Conservation (phyloP, 1,140 invertebrate species). For the Ceratina australensis region DNA sequence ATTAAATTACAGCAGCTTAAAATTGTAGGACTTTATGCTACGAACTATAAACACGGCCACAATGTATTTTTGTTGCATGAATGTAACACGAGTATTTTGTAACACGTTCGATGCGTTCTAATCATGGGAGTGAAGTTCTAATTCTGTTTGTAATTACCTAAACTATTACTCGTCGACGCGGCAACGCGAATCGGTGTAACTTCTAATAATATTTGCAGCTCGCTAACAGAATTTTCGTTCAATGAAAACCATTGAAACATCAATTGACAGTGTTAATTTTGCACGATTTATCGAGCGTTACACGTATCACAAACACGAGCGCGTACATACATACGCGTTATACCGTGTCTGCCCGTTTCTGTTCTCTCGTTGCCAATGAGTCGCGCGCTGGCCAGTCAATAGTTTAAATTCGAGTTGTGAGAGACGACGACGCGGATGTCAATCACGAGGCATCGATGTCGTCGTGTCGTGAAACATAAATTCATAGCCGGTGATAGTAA, state of each 20-base stretch:
- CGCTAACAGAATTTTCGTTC: background rate
- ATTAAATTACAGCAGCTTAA: too few species aligned
- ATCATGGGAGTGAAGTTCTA: too few species aligned
- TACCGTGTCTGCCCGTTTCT: too few species aligned
- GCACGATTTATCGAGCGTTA: background rate
- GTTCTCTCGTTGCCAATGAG: background rate
- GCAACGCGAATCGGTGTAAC: background rate
- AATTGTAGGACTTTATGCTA: too few species aligned
- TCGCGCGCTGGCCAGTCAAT: conserved; percentile 10
- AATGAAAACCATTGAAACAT: background rate
- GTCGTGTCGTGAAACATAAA: too few species aligned
- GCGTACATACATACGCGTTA: too few species aligned
- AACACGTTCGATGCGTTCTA: too few species aligned
- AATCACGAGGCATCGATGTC: background rate
- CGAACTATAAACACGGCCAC: too few species aligned
- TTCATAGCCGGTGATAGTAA: background rate
- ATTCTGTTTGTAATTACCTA: too few species aligned
- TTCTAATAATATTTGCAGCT: background rate
- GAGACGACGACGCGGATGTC: conserved; percentile 1
- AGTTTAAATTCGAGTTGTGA: conserved; percentile 6
- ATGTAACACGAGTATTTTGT: too few species aligned
- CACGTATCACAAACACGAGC: background rate
- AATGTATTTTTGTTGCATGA: too few species aligned
- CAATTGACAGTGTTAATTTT: background rate
- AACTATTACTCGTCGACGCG: too few species aligned